Evolutionary conservation across 92 coral and sea anemone species (phyloP), one percentile per base, ranked within the genome.

Genomic region (Zoanthus sociatus): DNA sequence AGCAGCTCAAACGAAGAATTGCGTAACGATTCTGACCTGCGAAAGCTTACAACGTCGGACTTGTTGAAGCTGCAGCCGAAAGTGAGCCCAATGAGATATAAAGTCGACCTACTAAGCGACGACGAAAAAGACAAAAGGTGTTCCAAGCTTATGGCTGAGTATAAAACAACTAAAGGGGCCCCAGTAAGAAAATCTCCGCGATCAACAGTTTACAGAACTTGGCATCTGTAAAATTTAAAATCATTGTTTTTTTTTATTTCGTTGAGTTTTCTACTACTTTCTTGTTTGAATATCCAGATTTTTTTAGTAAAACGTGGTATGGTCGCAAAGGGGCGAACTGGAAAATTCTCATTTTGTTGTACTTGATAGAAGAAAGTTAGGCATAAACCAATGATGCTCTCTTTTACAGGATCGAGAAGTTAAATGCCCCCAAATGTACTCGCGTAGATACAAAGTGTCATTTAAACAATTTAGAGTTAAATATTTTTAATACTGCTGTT

Each of bases 61-160:
- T 68, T 88, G 7, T 71, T 95, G 12, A 77, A 87, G 30, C 89
- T 84, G 81, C 84, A 86, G 10, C 94, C 95, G 7, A 37, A 88
- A 37, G 61, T 90, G 31, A 72, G 96, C 17, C 95, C 97, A 0
- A 30, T 94, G n/a, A 91, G 90, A 44, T 95, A 93, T 54, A 77
- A 95, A 79, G 94, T 93, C 10, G 98, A 95, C 86, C 64, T 51
- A 55, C 86, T 91, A n/a, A 93, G 93, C 11, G 79, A 91, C 47
- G 94, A 86, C 33, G 95, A 93, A 45, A 96, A 96, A 54, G 99
- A 94, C 83, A 89, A 93, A 87, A 92, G 99, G 1, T 96, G 99
- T 81, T 91, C 99, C 0, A 94, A 93, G 83, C 90, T 96, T 13
- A 89, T 96, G 98, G 91, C 90, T 20, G 99, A 96, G 71, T 96